Base-by-base conservation (phyloP, 2,888 invertebrate genomes). In the Nineta flava region DNA sequence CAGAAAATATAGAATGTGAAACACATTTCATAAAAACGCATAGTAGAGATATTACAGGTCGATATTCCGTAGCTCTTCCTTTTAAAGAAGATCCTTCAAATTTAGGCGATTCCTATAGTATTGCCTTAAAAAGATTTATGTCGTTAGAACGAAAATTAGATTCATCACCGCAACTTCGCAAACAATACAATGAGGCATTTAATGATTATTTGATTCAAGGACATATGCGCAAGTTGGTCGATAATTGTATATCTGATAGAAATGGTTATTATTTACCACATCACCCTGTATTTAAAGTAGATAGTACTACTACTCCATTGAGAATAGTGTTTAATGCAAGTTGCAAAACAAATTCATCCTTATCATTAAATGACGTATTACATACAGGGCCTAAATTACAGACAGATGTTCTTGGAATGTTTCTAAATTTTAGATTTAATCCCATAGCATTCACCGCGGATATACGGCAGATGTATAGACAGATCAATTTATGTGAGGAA, bases 51-150 rank as follows among this genome's bases (percentile, higher is more conserved):
- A 9, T n/a, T n/a, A 31, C 50, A 2, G 56, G 57, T 2, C 41
- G 50, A 46, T 57, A 55, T 45, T 32, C 52, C 9, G 56, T 57
- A 1, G 44, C 50, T 1, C 48, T 58, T 7, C 56, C 55, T 3
- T 54, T 55, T 46, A 47, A 49, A 44, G 15, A 45, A 9, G 9
- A 40, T 0, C 41, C 21, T 3, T 12, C 10, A 1, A 4, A 17
- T n/a, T 17, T 55, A n/a, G 55, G 53, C 7, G 48, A 52, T 10
- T 51, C 51, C 2, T 32, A 46, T 7, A 12, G 12, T 4, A 12
- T 9, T 7, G 55, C 55, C n/a, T 2, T 52, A 13, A 47, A 46
- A 43, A 40, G 53, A 12, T 50, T 51, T 12, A 13, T 48, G 9
- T 2, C 2, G 9, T 50, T 53, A 46, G 48, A 52, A 44, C 35